Percentiles rank a stretch among this genome's conserved stretches.
These are phyloP conservation scores for Herpetotheres cachinnans DNA, from an alignment of 2,113 vertebrate genomes.

Conservation along the genomic window DNA sequence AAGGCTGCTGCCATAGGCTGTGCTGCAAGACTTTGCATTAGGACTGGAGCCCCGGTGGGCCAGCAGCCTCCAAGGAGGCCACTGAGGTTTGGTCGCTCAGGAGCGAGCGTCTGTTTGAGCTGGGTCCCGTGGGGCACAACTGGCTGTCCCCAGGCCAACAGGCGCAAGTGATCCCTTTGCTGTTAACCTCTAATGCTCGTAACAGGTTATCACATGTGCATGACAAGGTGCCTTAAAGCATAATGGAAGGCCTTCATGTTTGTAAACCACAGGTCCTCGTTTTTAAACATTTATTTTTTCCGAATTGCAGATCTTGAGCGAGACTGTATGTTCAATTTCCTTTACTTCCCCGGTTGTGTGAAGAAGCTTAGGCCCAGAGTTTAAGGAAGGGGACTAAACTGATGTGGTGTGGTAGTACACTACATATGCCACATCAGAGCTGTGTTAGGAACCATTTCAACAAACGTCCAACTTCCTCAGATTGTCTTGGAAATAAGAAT, in stretches of 20 bases:
- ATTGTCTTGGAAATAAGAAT: background rate
- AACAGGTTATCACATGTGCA: background rate
- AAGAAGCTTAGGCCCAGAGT: background rate
- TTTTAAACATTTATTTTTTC: background rate
- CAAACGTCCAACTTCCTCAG: background rate
- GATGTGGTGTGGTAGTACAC: background rate
- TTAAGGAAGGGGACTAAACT: background rate
- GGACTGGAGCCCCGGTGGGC: background rate
- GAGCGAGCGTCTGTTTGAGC: background rate
- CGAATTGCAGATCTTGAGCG: background rate
- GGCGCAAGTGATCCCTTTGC: background rate
- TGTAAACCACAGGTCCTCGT: background rate
- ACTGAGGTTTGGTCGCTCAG: background rate
- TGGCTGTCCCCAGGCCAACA: background rate
- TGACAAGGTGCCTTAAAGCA: background rate
- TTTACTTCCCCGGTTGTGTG: background rate
- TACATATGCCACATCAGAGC: accelerated
- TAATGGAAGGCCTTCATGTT: background rate
- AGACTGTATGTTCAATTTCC: background rate
- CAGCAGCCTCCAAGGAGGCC: background rate
- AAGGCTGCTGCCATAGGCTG: background rate
- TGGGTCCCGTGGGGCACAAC: background rate
- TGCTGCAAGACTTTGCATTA: background rate
- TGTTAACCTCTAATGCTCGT: background rate
- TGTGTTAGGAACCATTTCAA: background rate